Evolutionary conservation across 37 sponge, comb jelly and placozoan species (phyloP).

Genomic region (Tethya wilhelma): DNA sequence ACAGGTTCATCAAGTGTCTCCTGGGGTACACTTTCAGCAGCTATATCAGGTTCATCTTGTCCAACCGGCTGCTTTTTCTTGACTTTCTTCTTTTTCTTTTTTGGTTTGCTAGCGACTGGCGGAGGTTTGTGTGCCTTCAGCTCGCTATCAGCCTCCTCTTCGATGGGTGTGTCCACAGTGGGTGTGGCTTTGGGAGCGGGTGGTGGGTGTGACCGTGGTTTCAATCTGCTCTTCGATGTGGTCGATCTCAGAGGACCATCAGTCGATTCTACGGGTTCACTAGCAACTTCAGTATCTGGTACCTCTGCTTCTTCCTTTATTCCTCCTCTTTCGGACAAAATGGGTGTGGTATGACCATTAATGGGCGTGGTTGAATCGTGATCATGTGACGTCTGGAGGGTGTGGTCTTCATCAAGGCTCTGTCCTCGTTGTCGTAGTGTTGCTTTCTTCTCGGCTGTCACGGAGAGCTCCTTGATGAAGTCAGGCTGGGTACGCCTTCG

Average conservation of each 20-base stretch:
- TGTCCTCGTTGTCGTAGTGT: background rate
- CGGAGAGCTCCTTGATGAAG: slow-evolving; percentile 30
- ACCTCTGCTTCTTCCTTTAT: background rate
- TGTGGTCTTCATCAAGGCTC: background rate
- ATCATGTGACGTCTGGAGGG: background rate
- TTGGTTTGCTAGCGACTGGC: slow-evolving; percentile 19
- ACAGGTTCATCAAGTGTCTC: background rate
- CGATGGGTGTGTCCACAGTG: background rate
- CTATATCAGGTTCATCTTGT: slow-evolving; percentile 1
- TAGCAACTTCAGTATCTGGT: background rate
- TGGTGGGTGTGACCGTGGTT: slow-evolving; percentile 1
- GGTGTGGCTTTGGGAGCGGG: slow-evolving; percentile 2
- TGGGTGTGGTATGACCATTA: background rate
- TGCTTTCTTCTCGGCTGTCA: background rate
- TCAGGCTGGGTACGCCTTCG: slow-evolving; percentile 6
- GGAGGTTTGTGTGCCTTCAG: slow-evolving; percentile 6
- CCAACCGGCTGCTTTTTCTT: background rate
- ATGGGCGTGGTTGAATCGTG: background rate
- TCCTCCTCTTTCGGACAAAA: no score
- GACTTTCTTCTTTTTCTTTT: background rate
- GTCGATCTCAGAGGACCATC: background rate
- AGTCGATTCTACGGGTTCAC: background rate
- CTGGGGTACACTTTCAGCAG: background rate
- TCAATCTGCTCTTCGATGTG: background rate
- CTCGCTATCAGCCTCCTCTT: background rate